phyloP scores from a whole-genome alignment of 2,113 vertebrate genomes.

The Anolis carolinensis region DNA sequence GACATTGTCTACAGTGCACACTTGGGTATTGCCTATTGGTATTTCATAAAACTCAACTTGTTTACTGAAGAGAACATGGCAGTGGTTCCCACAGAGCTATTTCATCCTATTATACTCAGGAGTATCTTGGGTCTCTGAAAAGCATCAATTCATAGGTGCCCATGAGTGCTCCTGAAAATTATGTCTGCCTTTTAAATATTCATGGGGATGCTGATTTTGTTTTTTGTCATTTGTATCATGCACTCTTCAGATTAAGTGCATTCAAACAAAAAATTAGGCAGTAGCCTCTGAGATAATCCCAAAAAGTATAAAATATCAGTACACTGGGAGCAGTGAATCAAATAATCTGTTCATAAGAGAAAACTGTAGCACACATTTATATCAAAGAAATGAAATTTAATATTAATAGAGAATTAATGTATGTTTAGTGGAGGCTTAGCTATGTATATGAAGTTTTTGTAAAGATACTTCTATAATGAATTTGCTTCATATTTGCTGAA shows the following conservation, averaged over 20 bases:
- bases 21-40: constrained; percentile 18
- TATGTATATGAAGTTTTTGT: background rate
- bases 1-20: constrained; percentile 23
- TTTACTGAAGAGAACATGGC: constrained; percentile 52
- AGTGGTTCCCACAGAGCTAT: constrained; percentile 24
- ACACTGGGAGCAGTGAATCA: constrained; percentile 47
- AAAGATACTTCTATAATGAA: background rate
- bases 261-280: constrained; percentile 59
- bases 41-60: constrained; percentile 56
- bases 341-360: constrained; percentile 31
- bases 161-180: constrained; percentile 47
- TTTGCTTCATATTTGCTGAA: background rate
- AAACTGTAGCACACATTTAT: background rate
- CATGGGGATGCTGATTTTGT: constrained; percentile 45
- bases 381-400: background rate
- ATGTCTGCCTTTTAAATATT: constrained; percentile 59
- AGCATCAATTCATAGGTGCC: constrained; percentile 44
- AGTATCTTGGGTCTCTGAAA: constrained; percentile 54
- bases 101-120: constrained; percentile 49
- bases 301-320: constrained; percentile 44
- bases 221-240: constrained; percentile 40
- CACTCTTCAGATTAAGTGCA: constrained; percentile 47
- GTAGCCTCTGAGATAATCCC: constrained; percentile 44
- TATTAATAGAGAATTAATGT: too few relatives aligned
- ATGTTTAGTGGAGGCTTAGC: background rate